Evolutionary conservation across 1,140 invertebrate genomes (phyloP), one percentile per base, ranked within the genome.

Genomic region (Solenopsis invicta): DNA sequence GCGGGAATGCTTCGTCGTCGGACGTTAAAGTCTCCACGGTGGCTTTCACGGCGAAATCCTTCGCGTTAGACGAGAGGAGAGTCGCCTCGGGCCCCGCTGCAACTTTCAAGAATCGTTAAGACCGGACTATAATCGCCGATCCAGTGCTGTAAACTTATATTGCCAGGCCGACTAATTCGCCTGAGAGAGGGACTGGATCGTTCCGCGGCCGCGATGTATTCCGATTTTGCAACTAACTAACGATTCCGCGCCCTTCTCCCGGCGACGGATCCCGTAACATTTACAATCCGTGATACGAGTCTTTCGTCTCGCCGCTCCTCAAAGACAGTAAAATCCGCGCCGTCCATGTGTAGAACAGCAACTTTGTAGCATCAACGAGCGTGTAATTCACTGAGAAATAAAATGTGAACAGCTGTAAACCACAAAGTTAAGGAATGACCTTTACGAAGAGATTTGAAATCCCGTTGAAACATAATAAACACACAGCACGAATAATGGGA

Each of bases 61-160:
- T 88, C 67, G 41, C 37, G n/a, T 76, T 84, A 77, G 72, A 87
- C 56, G 54, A 52, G 48, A 84, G 88, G 24, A 75, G 54, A 76
- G 89, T 88, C 64, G 88, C 71, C 76, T 52, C 21, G 41, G 52
- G 80, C 37, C 41, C 67, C 56, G 75, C 86, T 84, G 77, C 90
- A 87, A 92, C 89, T 91, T 91, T 92, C 86, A 89, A 89, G 86
- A 88, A 91, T 93, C 92, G 85, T 91, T 91, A 91, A 92, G 89
- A 76, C 88, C 87, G 85, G 85, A 90, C 88, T 90, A 87, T 92
- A 93, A 93, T 91, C 91, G 84, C 76, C 86, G 89, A 90, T 85
- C 59, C 81, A 85, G 64, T 75, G 89, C 89, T 89, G 90, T 90
- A 91, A 92, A 92, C 89, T 92, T 91, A 88, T 93, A 93, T 90